Percentiles rank a stretch among this genome's conserved stretches.
These are phyloP conservation scores for Drosophila athabasca DNA, from an alignment of 1,140 invertebrate species.

Conservation along the genomic window DNA sequence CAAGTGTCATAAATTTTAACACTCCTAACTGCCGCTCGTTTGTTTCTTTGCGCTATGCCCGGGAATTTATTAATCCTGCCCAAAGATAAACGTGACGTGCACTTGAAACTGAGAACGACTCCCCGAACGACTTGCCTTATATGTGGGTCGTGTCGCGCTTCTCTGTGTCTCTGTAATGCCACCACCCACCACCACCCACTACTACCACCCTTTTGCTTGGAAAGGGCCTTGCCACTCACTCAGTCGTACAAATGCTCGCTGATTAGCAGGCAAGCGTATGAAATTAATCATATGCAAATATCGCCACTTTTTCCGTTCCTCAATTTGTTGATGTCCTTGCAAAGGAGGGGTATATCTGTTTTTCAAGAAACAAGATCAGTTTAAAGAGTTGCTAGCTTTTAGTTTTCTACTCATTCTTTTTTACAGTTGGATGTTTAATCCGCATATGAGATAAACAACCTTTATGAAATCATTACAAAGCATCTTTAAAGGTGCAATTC, in stretches of 20 bases:
- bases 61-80: conserved; percentile 75
- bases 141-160: conserved; percentile 5
- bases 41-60: conserved; percentile 42
- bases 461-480: not conserved
- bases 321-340: conserved; percentile 28
- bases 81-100: conserved; percentile 76
- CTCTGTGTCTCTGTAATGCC: not conserved
- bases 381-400: too few species aligned
- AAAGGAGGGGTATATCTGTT: conserved; percentile 35
- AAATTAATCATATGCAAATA: conserved; percentile 83
- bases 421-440: too few species aligned
- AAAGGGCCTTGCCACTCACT: conserved; percentile 30
- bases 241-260: conserved; percentile 73
- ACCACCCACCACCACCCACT: not conserved
- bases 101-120: conserved; percentile 59
- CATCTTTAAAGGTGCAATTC: not conserved
- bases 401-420: too few species aligned
- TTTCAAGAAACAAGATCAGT: not conserved
- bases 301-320: conserved; percentile 49
- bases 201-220: conserved; percentile 36
- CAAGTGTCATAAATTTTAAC: conserved; percentile 80
- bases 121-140: conserved; percentile 33
- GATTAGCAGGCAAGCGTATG: conserved; percentile 81
- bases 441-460: too few species aligned
- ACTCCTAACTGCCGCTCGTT: conserved; percentile 47